These are phyloP conservation scores for Henricia sp. DNA, from an alignment of 53 echinoderm and acorn worm species.

Conservation along the genomic window DNA sequence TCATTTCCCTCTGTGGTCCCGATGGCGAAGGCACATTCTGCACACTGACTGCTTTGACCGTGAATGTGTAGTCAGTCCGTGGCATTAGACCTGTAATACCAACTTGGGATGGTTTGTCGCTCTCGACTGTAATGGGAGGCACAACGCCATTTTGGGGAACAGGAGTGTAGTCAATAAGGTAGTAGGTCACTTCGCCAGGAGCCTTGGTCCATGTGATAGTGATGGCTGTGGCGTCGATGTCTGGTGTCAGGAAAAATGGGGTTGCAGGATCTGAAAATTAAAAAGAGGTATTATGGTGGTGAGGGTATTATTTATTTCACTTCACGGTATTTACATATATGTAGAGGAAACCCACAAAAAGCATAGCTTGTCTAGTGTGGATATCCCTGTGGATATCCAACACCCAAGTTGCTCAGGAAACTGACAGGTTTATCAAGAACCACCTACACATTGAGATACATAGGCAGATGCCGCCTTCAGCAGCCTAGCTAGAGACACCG, in stretches of 20 bases:
- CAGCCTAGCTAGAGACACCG: too few species aligned
- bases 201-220: constrained; percentile 55
- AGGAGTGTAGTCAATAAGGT: constrained; percentile 59
- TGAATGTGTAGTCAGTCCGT: constrained; percentile 41
- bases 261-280: constrained; percentile 22
- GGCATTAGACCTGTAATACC: constrained; percentile 55
- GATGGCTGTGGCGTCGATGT: constrained; percentile 48
- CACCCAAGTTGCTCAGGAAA: too few species aligned
- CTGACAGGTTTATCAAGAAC: too few species aligned
- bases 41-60: constrained; percentile 19
- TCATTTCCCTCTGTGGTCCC: background rate
- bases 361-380: too few species aligned
- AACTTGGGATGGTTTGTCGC: constrained; percentile 8
- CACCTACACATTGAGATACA: too few species aligned
- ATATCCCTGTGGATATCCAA: too few species aligned
- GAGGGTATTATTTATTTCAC: too few species aligned
- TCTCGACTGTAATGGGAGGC: constrained; percentile 27
- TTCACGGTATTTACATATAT: too few species aligned
- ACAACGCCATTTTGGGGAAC: constrained; percentile 11
- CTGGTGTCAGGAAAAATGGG: constrained; percentile 17
- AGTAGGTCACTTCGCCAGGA: constrained; percentile 25
- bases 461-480: too few species aligned
- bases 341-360: too few species aligned
- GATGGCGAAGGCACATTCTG: background rate
- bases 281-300: too few species aligned